These are phyloP conservation scores for Drosophila elegans DNA, from an alignment of 1,140 invertebrate genomes.

Conservation along the genomic window DNA sequence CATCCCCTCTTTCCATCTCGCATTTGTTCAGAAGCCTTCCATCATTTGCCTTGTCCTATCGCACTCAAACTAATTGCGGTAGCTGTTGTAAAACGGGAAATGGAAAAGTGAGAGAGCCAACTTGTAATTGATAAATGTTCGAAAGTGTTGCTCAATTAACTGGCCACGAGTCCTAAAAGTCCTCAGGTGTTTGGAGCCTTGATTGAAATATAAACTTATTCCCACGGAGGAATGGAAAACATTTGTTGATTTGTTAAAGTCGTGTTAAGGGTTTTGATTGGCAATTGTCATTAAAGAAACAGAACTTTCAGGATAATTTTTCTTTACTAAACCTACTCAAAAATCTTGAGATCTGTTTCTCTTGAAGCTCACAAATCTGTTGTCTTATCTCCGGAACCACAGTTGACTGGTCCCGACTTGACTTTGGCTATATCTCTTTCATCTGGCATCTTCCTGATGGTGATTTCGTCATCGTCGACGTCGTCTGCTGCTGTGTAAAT, in stretches of 20 bases:
- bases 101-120: neutral
- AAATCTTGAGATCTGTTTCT: neutral
- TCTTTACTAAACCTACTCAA: neutral
- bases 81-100: conserved; percentile 11
- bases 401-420: conserved; percentile 1
- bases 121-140: conserved; percentile 34
- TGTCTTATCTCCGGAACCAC: conserved; percentile 22
- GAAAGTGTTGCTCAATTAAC: conserved; percentile 43
- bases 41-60: conserved; percentile 34
- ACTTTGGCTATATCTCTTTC: conserved; percentile 17
- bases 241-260: neutral
- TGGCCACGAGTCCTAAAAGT: conserved; percentile 1
- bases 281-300: too few species aligned
- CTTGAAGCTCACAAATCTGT: conserved; percentile 24
- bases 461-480: conserved; percentile 21
- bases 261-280: neutral
- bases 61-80: conserved; percentile 55
- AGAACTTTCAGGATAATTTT: too few species aligned
- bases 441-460: conserved; percentile 24
- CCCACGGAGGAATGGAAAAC: neutral
- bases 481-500: conserved; percentile 69
- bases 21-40: conserved; percentile 16
- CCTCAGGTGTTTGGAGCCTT: conserved; percentile 11
- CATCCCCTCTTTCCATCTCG: neutral
- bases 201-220: neutral